A percentile compares a stretch with the other conserved stretches of the same genome.
phyloP scores from a whole-genome alignment of 2,888 invertebrate genomes.

The Flabesymbios commensalis region DNA sequence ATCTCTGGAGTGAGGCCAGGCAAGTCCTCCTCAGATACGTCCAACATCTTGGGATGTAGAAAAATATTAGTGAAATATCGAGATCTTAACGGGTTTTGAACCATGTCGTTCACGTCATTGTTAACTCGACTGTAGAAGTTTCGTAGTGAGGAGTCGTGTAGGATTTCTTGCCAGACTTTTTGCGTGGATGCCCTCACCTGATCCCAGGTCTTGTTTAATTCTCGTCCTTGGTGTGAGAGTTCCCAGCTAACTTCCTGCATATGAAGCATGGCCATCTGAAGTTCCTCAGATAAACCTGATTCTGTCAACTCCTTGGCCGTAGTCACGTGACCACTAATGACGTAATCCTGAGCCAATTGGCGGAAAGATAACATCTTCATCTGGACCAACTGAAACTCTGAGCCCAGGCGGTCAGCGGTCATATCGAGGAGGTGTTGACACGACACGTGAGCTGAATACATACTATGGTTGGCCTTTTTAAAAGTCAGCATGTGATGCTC shows the following conservation, averaged over 20 bases:
- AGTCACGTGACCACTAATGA: neutral
- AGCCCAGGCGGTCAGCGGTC: neutral
- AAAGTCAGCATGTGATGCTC: constrained; percentile 6
- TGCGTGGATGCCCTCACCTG: neutral
- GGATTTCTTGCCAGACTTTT: constrained; percentile 13
- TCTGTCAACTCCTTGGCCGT: constrained; percentile 7
- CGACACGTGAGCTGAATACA: neutral
- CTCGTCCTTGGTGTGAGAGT: neutral
- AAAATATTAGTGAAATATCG: constrained; percentile 3
- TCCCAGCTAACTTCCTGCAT: constrained; percentile 1
- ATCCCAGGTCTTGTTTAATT: neutral
- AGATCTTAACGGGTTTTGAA: constrained; percentile 6
- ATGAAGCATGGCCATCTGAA: neutral
- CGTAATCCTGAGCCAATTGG: constrained; percentile 11
- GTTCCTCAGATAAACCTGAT: neutral
- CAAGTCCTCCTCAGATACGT: neutral
- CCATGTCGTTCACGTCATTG: constrained; percentile 21
- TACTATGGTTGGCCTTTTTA: constrained; percentile 10
- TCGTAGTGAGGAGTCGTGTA: constrained; percentile 13
- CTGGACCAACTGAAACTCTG: neutral
- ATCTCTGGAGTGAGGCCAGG: neutral
- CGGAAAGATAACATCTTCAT: constrained; percentile 6
- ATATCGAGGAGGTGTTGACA: neutral
- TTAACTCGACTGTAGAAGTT: constrained; percentile 21
- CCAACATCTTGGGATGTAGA: constrained; percentile 9